phyloP scores from a whole-genome alignment of 2,797 vertebrate genomes.

The Etheostoma perlongum region DNA sequence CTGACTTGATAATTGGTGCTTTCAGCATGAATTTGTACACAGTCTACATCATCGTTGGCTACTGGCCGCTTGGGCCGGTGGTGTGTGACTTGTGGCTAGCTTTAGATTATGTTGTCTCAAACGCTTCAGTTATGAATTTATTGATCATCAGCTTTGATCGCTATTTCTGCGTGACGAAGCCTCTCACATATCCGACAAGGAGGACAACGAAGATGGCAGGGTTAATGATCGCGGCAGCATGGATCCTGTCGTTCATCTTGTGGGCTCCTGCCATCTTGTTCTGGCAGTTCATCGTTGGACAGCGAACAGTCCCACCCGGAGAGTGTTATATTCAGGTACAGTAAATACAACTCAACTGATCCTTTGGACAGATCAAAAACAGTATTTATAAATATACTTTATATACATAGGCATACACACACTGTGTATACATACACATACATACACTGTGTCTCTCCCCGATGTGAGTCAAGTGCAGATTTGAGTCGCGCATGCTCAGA shows the following conservation, averaged over 20 bases:
- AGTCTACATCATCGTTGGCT: slow-evolving; percentile 96
- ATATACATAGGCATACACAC: too few species aligned
- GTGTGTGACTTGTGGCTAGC: slow-evolving; percentile 98
- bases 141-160: slow-evolving; percentile 99
- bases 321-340: slow-evolving; percentile 92
- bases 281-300: slow-evolving; percentile 88
- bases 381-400: too few species aligned
- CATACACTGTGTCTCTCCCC: too few species aligned
- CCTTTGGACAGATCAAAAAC: too few species aligned
- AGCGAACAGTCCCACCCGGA: slow-evolving; percentile 82
- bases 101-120: slow-evolving; percentile 97
- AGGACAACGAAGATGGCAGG: slow-evolving; percentile 99
- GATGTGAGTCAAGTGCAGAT: too few species aligned
- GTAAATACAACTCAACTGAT: too few species aligned
- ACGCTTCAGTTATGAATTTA: slow-evolving; percentile 98
- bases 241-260: slow-evolving; percentile 95
- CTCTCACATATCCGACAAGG: slow-evolving; percentile 93
- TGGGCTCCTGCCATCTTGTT: slow-evolving; percentile 99
- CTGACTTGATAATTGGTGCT: slow-evolving; percentile 95
- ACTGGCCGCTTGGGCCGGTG: slow-evolving; percentile 96
- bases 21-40: slow-evolving; percentile 99
- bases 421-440: too few species aligned
- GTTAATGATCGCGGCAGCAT: slow-evolving; percentile 90
- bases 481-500: too few species aligned
- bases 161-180: slow-evolving; percentile 99